Evolutionary conservation across 2,113 vertebrate genomes (phyloP).

Genomic region (Pipra filicauda): DNA sequence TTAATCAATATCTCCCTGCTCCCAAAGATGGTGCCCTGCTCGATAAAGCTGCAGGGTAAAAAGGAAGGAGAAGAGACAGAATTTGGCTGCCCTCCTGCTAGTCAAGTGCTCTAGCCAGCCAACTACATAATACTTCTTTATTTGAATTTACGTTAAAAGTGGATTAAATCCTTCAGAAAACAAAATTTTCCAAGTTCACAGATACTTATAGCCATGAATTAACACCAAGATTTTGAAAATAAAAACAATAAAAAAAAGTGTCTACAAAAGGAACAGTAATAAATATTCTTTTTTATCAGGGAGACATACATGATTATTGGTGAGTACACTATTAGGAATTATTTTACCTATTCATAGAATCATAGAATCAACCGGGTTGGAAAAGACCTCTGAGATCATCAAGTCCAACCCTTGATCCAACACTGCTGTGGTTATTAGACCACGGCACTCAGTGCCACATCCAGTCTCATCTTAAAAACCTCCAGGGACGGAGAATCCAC

Average conservation of each 20-base stretch:
- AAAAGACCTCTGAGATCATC: too few relatives aligned
- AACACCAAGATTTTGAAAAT: not conserved
- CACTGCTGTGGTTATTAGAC: too few relatives aligned
- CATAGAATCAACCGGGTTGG: too few relatives aligned
- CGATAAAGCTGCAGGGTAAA: not conserved
- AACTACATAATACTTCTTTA: not conserved
- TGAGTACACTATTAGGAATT: not conserved
- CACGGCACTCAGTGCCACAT: too few relatives aligned
- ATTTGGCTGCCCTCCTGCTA: not conserved
- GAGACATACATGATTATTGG: rapidly evolving
- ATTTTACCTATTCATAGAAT: not conserved
- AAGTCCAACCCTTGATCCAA: too few relatives aligned
- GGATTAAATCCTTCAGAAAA: not conserved
- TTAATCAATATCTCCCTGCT: not conserved
- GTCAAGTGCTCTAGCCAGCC: not conserved
- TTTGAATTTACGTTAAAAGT: not conserved
- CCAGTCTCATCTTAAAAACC: too few relatives aligned
- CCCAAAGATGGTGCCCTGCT: not conserved
- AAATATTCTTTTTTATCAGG: not conserved
- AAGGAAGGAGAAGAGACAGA: not conserved
- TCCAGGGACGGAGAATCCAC: too few relatives aligned
- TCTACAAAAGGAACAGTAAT: not conserved
- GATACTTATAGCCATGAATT: not conserved
- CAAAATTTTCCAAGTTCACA: not conserved
- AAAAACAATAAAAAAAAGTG: not conserved